Evolutionary conservation across 2,113 vertebrate species (phyloP), one percentile per base, ranked within the genome.

Genomic region (Passer montanus): DNA sequence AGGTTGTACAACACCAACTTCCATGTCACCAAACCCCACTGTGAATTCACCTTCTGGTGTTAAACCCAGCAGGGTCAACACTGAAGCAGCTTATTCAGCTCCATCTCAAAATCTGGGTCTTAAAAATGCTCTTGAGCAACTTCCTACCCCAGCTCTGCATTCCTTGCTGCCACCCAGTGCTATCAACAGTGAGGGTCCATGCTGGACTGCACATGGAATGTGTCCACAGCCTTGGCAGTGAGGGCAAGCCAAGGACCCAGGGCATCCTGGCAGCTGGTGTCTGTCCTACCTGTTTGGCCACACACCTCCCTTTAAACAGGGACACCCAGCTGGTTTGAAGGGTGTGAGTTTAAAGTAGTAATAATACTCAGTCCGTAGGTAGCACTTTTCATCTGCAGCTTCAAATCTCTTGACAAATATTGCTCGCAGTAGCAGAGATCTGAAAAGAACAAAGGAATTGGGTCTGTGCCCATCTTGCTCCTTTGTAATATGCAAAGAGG

Each of bases 401-500:
- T 96, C 90, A 93, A 97, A 90, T 96, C 92, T 93, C 93, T 89
- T 90, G 44, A 93, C 73, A 94, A 92, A 89, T 89, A 95, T 68
- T 90, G 93, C 91, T 95, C 27, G 0, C 93, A 95, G 95, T 93
- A 95, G 78, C 87, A 94, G 91, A 96, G 94, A 95, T 94, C 94
- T 95, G 78, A 95, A 93, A 95, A 95, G 95, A 95, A 95, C 93
- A 96, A 96, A 96, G 93, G 68, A 91, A n/a, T 91, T 97, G 95
- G 95, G 89, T n/a, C 59, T n/a, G 82, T 95, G 96, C 95, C 96
- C 94, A 94, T 95, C 96, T 95, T 27, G 15, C 59, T 95, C 46
- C 89, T 96, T 97, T 96, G 87, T 95, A 96, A 95, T 93, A 96
- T 96, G 94, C 89, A 97, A 95, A 97, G 89, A 94, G 55, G 87